These are phyloP conservation scores for Actinernus sp. DNA, from an alignment of 92 coral and sea anemone species.

Conservation along the genomic window DNA sequence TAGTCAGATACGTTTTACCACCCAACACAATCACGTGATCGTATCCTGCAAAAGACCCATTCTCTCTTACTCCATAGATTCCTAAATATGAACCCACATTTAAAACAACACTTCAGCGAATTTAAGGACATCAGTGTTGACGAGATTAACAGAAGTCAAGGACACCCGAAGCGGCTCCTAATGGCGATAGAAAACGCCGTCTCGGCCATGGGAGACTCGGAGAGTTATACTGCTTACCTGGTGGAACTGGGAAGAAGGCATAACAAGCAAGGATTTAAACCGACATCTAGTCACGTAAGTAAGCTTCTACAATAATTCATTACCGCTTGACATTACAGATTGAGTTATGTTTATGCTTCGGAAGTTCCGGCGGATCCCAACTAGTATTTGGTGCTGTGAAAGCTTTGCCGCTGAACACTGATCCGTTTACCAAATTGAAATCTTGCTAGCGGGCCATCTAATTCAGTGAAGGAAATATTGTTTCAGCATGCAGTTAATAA, in stretches of 20 bases:
- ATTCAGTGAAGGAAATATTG: too few species aligned
- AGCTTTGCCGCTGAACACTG: too few species aligned
- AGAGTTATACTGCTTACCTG: constrained; percentile 51
- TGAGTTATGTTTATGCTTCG: too few species aligned
- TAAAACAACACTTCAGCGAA: constrained; percentile 41
- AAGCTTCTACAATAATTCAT: neutral
- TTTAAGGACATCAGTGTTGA: constrained; percentile 25
- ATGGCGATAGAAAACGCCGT: constrained; percentile 63
- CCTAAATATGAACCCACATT: constrained; percentile 32
- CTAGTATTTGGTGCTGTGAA: too few species aligned
- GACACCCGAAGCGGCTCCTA: constrained; percentile 54
- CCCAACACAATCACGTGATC: too few species aligned
- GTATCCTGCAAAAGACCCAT: too few species aligned
- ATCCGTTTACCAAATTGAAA: too few species aligned
- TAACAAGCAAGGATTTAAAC: neutral
- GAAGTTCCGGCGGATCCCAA: too few species aligned
- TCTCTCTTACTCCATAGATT: too few species aligned
- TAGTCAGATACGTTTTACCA: too few species aligned
- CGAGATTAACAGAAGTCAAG: constrained; percentile 38
- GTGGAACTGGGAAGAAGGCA: constrained; percentile 59
- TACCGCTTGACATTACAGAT: neutral
- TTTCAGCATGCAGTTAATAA: too few species aligned
- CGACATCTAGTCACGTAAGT: constrained; percentile 39
- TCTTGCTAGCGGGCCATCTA: too few species aligned
- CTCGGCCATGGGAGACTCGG: constrained; percentile 46